Base-by-base conservation (phyloP, 2,797 vertebrate species). In the Lagodon rhomboides region DNA sequence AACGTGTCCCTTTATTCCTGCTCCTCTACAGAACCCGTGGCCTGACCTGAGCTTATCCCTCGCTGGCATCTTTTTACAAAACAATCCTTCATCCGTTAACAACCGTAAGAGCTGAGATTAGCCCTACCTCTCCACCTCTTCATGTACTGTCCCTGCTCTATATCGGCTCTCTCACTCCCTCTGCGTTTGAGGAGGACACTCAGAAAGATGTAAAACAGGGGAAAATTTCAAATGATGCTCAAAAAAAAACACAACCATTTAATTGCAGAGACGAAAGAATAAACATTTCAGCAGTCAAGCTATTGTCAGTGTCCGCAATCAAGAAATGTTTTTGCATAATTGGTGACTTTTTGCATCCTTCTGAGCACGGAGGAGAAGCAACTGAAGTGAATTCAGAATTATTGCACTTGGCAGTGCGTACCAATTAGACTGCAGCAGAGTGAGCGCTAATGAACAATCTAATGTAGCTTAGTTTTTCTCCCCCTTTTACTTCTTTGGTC, bases 331-430 rank as follows among this genome's bases (percentile, higher is more conserved):
- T 80, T 69, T 46, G 76, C 55, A 25, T 85, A 90, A 91, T 83
- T 89, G 75, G 80, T 71, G 78, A 85, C 75, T 91, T 86, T 87
- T 85, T 61, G 77, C 59, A 75, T 83, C 82, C 68, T 78, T 84
- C 55, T 79, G 79, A 77, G 66, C 22, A n/a, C 38, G 41, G 75
- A 70, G 68, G 38, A n/a, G 71, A 83, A 90, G 77, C 76, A 87
- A 79, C 54, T 78, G 64, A 88, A 85, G 75, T 80, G 70, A 85
- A 78, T 82, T 79, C 25, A 2, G 64, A 80, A 80, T 86, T 54
- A 68, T 43, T 83, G 78, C 84, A 80, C 63, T 86, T 76, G 82
- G 82, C 78, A 74, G 64, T 18, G 68, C 5, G 13, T 44, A 72
- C 83, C 86, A 87, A 88, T 90, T 85, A 88, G 73, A 79, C 68